Base-by-base conservation (phyloP, 2,888 invertebrate species). In the Eupithecia insigniata region DNA sequence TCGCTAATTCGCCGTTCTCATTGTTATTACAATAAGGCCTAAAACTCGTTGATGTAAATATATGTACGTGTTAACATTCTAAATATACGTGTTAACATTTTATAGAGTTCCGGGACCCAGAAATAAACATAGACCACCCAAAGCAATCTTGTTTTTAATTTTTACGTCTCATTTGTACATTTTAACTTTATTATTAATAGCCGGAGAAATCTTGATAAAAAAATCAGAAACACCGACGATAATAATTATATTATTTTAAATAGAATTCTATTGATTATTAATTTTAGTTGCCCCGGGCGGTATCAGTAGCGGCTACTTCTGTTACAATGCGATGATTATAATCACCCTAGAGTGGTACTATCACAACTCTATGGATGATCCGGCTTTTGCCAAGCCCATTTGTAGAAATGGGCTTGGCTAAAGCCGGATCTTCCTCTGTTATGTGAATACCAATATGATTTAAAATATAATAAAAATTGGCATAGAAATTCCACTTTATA, bases 301-400 rank as follows among this genome's bases (percentile, higher is more conserved):
- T 83, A 84, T 80, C 88, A 79, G 90, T 89, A 90, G 91, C 90
- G 72, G 83, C 84, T 87, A 83, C 86, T 82, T 83, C 80, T 77
- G 62, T 64, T 84, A 83, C 81, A 85, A 84, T 84, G 71, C 83
- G 84, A 82, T 84, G 85, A 86, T 83, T 79, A 81, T 82, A 85
- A 88, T 84, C 84, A 79, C 72, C 75, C 76, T 69, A 81, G 78
- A 81, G 80, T 51, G n/a, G 34, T 34, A 16, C 5, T 34, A 22
- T 3, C 5, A 46, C n/a, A 8, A 10, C 22, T 22, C 10, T 10
- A n/a, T 51, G 46, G 6, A 22, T 51, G 10, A 46, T 22, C 22
- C 46, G 46, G 22, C 46, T 51, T 51, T 46, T 46, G 8, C n/a
- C n/a, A 46, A 51, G n/a, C 46, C 46, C 46, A 51, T 22, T 22